Evolutionary conservation across 2,113 vertebrate genomes (phyloP), one percentile per base, ranked within the genome.

Genomic region (Marmota monax): DNA sequence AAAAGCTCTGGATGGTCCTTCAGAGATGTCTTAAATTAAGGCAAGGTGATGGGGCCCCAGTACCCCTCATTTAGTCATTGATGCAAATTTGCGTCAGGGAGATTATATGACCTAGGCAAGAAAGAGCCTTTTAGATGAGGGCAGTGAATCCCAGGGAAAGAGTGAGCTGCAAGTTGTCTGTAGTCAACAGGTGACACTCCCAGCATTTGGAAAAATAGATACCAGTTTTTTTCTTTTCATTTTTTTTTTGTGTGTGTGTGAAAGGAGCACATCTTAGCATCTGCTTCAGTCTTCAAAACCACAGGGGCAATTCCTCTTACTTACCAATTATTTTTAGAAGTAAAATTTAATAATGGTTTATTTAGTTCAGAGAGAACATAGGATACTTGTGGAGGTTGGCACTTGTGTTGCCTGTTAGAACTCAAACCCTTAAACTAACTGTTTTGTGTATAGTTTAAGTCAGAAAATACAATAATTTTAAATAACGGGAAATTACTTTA

Each of bases 321-420:
- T 69, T 32, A 51, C 20, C 87, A 67, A 51, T 37, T 45, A n/a
- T 95, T 87, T 88, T 94, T 90, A 27, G 56, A 88, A 88, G 61
- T 90, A 94, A 91, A 88, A 74, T 93, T 20, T 91, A 82, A 82
- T 82, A 77, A 65, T 63, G 39, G 34, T 42, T 37, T 1, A 90
- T 18, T 4, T 23, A 48, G 5, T 37, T 42, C 63, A 69, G 11
- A 67, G 63, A 80, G 5, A 82, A 39, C 7, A 72, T 27, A 84
- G 34, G 27, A 14, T 72, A 74, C 83, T 65, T 83, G 25, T 83
- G n/a, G 53, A 53, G 11, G 13, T 96, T 94, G 73, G 16, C 13
- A 94, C 8, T 61, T 61, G 22, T 25, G 20, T 61, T 61, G 58
- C 23, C 20, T 63, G 2, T 63, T 63, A 27, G 23, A 63, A 63